Percentiles rank a stretch among this genome's conserved stretches.
Conservation (phyloP, 1,140 invertebrate species). For the honey bee (Apis mellifera) region DNA sequence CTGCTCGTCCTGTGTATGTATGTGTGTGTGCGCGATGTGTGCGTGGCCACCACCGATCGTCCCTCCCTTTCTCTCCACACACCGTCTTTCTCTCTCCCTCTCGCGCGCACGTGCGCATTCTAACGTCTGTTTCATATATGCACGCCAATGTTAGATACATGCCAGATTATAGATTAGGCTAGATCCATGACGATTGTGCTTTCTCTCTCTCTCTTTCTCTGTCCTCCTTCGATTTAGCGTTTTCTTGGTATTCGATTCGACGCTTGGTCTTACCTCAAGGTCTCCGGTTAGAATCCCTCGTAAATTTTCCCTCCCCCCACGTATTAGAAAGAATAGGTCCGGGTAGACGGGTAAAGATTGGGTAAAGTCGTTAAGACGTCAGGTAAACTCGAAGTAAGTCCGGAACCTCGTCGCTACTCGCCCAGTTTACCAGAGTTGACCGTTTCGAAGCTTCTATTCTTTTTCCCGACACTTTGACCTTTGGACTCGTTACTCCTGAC, state of each 20-base stretch:
- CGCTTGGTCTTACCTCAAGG: background rate
- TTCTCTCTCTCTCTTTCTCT: background rate
- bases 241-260: background rate
- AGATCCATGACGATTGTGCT: conserved; percentile 28
- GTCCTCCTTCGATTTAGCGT: background rate
- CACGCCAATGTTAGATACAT: conserved; percentile 6
- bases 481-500: too few relatives aligned
- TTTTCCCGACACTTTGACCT: too few relatives aligned
- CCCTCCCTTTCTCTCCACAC: background rate
- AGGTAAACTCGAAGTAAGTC: too few relatives aligned
- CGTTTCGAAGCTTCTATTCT: too few relatives aligned
- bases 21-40: conserved; percentile 19
- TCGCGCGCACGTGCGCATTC: background rate
- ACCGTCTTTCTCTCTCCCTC: background rate
- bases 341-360: too few relatives aligned
- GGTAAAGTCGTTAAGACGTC: too few relatives aligned
- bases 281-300: background rate
- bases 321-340: too few relatives aligned
- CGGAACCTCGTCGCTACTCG: too few relatives aligned
- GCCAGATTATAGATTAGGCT: conserved; percentile 61
- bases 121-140: background rate
- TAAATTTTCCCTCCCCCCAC: too few relatives aligned
- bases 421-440: too few relatives aligned
- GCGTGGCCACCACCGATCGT: background rate
- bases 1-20: conserved; percentile 12